A percentile compares a stretch with the other conserved stretches of the same genome.
phyloP scores from a whole-genome alignment of 2,888 invertebrate species.

The Oscheius sp. region DNA sequence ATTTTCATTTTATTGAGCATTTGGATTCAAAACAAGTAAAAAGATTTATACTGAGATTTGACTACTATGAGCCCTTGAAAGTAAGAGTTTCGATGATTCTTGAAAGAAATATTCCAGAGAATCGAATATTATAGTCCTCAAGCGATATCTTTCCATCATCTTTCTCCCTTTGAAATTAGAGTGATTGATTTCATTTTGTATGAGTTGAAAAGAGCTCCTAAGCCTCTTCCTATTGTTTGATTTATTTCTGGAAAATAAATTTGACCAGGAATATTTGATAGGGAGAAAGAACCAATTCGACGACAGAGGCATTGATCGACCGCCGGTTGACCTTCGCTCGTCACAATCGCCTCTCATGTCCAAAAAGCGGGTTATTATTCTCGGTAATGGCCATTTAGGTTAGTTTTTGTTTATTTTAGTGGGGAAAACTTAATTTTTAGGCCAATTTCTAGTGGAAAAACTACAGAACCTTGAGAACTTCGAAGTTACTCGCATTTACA shows the following conservation, averaged over 20 bases:
- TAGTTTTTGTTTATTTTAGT: neutral
- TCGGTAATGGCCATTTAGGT: constrained; percentile 68
- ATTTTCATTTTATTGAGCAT: constrained; percentile 57
- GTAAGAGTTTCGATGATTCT: no score
- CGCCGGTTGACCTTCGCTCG: neutral
- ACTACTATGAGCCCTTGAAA: constrained; percentile 47
- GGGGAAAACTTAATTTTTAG: constrained; percentile 36
- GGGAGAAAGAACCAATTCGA: no score
- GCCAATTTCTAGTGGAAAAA: constrained; percentile 63
- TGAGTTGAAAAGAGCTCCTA: no score
- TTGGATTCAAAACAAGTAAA: constrained; percentile 41
- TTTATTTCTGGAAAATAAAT: no score
- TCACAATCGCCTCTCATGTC: constrained; percentile 1
- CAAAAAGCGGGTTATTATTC: constrained; percentile 59
- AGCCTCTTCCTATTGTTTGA: no score
- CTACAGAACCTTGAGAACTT: constrained; percentile 50
- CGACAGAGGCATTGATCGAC: constrained; percentile 16
- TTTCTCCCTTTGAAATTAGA: constrained; percentile 63
- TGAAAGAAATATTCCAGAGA: constrained; percentile 30
- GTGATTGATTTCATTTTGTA: constrained; percentile 49
- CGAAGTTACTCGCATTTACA: constrained; percentile 60
- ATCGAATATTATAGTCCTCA: constrained; percentile 52
- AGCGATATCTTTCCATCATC: constrained; percentile 60
- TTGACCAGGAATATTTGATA: no score
- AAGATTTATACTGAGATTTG: constrained; percentile 43